A percentile compares a stretch with the other conserved stretches of the same genome.
phyloP scores from a whole-genome alignment of 2,888 invertebrate species.

The Parapristionchus giblindavisi region DNA sequence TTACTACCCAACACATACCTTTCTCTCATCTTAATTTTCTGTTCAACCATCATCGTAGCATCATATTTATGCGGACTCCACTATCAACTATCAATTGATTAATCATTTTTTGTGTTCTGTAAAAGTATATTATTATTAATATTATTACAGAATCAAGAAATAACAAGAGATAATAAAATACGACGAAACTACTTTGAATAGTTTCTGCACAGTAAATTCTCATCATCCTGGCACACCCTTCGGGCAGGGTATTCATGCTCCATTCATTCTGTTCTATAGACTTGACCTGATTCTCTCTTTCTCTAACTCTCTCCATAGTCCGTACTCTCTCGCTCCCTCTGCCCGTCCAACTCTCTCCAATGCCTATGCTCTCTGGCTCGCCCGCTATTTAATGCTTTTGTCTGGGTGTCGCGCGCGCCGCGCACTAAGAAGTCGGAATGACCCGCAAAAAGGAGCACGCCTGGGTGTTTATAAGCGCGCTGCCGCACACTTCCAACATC shows the following conservation, averaged over 20 bases:
- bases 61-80: too few relatives aligned
- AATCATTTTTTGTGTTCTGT: too few relatives aligned
- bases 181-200: too few relatives aligned
- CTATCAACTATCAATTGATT: too few relatives aligned
- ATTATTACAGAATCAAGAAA: too few relatives aligned
- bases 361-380: background rate
- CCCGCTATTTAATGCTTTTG: background rate
- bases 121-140: too few relatives aligned
- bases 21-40: too few relatives aligned
- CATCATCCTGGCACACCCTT: too few relatives aligned
- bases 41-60: too few relatives aligned
- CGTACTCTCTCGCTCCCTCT: background rate
- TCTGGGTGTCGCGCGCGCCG: background rate
- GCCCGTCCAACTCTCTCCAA: background rate
- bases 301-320: background rate
- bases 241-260: background rate
- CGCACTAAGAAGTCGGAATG: background rate
- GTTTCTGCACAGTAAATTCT: too few relatives aligned
- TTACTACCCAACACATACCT: too few relatives aligned
- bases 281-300: background rate
- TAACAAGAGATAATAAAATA: too few relatives aligned
- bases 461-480: slow-evolving; percentile 28
- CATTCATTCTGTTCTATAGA: background rate
- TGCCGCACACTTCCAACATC: slow-evolving; percentile 4
- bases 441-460: background rate